A percentile compares a stretch with the other conserved stretches of the same genome.
Evolutionary conservation across 2,797 vertebrate species (phyloP).

Genomic region (Mormyrus proboscirostris): DNA sequence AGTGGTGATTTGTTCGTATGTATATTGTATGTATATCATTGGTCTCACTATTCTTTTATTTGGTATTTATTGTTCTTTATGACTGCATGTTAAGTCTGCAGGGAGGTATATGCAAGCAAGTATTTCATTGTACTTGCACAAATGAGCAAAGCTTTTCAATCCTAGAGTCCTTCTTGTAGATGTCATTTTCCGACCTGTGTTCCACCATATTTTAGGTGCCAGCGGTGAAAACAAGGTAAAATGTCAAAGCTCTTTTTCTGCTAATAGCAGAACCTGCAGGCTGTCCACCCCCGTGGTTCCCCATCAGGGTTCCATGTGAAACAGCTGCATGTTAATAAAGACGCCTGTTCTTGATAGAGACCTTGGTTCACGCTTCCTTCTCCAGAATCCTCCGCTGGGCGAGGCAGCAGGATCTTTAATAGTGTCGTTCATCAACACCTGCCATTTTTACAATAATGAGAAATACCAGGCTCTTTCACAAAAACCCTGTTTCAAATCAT

Average conservation of each 20-base stretch:
- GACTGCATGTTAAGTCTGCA: not conserved
- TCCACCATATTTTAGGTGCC: not conserved
- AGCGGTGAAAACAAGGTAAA: not conserved
- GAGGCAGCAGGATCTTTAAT: not conserved
- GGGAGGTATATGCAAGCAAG: not conserved
- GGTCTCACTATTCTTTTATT: not conserved
- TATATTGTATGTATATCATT: not conserved
- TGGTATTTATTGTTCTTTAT: not conserved
- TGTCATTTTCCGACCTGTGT: not conserved
- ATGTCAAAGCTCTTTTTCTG: not conserved
- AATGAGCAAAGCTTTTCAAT: not conserved
- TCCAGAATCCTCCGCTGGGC: not conserved
- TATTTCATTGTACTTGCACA: not conserved
- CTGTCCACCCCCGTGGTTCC: not conserved
- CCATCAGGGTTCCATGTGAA: not conserved
- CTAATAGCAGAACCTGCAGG: not conserved
- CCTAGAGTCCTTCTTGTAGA: not conserved
- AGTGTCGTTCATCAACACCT: conserved; percentile 2
- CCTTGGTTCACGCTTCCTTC: not conserved
- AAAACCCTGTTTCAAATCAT: not conserved
- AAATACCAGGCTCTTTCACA: not conserved
- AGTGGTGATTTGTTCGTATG: not conserved
- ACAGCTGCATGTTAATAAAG: not conserved
- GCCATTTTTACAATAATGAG: conserved; percentile 1
- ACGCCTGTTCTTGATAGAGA: not conserved